Base-by-base conservation (phyloP, 2,888 invertebrate genomes). In the Scaeva pyrastri region DNA sequence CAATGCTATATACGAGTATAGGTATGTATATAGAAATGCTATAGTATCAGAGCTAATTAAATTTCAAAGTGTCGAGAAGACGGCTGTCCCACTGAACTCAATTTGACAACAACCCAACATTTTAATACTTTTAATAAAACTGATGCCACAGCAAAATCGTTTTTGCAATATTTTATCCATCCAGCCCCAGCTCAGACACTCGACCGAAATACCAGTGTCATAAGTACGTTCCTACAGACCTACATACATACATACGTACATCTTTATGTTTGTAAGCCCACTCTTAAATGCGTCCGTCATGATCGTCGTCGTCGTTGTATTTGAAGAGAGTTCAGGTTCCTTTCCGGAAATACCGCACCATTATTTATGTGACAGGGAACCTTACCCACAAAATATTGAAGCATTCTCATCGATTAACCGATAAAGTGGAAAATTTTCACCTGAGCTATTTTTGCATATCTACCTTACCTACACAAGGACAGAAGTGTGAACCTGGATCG, bases 31-130 rank as follows among this genome's bases (percentile, higher is more conserved):
- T 45, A 31, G 12, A 21, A 16, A n/a, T n/a, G n/a, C n/a, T 50
- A 8, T 12, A 5, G n/a, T 5, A 43, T n/a, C 7, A 5, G 8
- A 8, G 45, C 64, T 76, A 81, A 85, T 81, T 80, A 73, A 73
- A 72, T 81, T 73, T 76, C 76, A 66, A 85, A 73, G 72, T 72
- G 64, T 76, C 48, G 7, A 76, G 72, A 41, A 26, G 66, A 66
- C 66, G 23, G 21, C 39, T 11, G 66, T 48, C 85, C 76, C 68
- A 81, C 73, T 85, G 71, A 85, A 81, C 85, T 76, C 68, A 73
- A 72, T 81, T 70, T 21, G 66, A 74, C 36, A 71, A 68, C n/a
- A 72, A 39, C 23, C 36, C 41, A 58, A 75, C 31, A 58, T 36
- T 41, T 56, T 19, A 39, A 45, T 43, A 41, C 19, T 21, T 3